These are phyloP conservation scores for Phyto melanocephala DNA, from an alignment of 2,888 invertebrate genomes.

Conservation along the genomic window DNA sequence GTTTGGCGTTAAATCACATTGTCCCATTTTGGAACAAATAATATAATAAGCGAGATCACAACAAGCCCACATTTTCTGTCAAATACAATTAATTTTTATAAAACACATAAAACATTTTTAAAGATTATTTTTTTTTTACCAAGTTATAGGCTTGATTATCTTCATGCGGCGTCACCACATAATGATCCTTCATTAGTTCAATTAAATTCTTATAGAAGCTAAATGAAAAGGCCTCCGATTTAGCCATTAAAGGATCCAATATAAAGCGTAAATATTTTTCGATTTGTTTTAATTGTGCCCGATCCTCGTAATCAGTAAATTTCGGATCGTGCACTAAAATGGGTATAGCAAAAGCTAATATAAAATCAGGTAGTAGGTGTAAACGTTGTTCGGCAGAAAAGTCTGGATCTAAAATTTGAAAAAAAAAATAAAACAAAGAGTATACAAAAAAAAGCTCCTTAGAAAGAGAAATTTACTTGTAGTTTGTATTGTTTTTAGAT, in stretches of 20 bases:
- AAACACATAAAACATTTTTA: background rate
- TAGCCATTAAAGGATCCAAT: slow-evolving; percentile 94
- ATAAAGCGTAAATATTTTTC: slow-evolving; percentile 96
- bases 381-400: slow-evolving; percentile 83
- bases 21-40: slow-evolving; percentile 90
- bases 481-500: slow-evolving; percentile 89
- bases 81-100: background rate
- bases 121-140: slow-evolving; percentile 81
- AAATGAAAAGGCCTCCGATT: slow-evolving; percentile 96
- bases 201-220: slow-evolving; percentile 96
- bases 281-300: slow-evolving; percentile 86
- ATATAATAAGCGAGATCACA: slow-evolving; percentile 97
- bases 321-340: slow-evolving; percentile 95
- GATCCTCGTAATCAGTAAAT: slow-evolving; percentile 87
- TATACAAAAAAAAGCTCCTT: too few relatives aligned
- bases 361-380: slow-evolving; percentile 96
- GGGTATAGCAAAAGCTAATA: slow-evolving; percentile 97
- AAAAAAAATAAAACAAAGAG: background rate
- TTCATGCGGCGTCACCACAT: slow-evolving; percentile 88
- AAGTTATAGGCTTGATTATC: slow-evolving; percentile 90
- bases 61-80: slow-evolving; percentile 96
- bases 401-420: slow-evolving; percentile 68
- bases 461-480: slow-evolving; percentile 74
- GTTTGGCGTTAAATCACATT: slow-evolving; percentile 84
- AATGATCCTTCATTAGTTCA: slow-evolving; percentile 96